Evolutionary conservation across 1,140 invertebrate species (phyloP), one percentile per base, ranked within the genome.

Genomic region (Goniozus legneri): DNA sequence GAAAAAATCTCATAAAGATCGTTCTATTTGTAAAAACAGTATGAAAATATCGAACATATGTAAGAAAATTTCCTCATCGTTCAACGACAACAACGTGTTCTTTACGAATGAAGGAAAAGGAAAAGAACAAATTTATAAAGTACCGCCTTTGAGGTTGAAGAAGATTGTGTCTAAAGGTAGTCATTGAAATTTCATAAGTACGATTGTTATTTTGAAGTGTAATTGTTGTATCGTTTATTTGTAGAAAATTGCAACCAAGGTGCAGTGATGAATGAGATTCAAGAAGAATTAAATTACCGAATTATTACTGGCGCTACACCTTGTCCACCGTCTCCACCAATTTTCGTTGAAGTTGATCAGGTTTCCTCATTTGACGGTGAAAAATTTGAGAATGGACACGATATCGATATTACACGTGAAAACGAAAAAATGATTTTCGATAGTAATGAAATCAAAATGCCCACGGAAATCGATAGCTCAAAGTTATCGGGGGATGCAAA

Each of bases 101-200:
- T 27, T 10, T 27, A 27, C 24, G 24, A 27, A 4, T 27, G 24
- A 27, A 27, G 10, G 24, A 27, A 27, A 27, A 6, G 24, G 10
- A 27, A 27, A 10, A 27, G 24, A 27, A 27, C 4, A 4, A 6
- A 10, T 27, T 27, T 6, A 27, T 10, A 27, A 27, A 27, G 67
- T 69, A 12, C 67, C 65, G 0, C 65, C 67, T 4, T 48, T 69
- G 16, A 48, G 60, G 27, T 3, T 69, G 31, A 69, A 69, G 22
- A 69, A 68, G 34, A 27, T 69, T 20, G 15, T 38, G 7, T 36
- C 30, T 1, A 27, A 47, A 52, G 42, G 57, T 58, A 52, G 31
- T 0, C 3, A 4, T 22, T 16, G 14, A 16, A 40, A 33, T 6
- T 6, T 27, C 32, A 10, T 13, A 33, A 33, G 13, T 27, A 6